A percentile compares a stretch with the other conserved stretches of the same genome.
phyloP scores from a whole-genome alignment of 2,113 vertebrate genomes.

The Leptosomus discolor region DNA sequence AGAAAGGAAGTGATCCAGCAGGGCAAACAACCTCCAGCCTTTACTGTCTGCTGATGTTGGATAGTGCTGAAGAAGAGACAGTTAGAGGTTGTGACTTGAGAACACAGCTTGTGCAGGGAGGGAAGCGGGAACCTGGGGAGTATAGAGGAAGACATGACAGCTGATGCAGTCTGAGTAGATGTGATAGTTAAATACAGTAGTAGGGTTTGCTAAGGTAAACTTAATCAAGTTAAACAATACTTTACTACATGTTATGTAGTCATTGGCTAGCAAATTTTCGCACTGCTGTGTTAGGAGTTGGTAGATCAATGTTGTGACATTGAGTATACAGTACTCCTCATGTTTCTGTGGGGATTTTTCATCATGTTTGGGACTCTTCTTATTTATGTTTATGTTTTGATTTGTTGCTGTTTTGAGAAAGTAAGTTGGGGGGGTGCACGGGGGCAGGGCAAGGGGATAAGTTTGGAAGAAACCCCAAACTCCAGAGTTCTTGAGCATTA shows the following conservation, averaged over 20 bases:
- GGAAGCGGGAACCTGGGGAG: background rate
- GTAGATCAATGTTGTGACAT: background rate
- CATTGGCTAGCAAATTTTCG: background rate
- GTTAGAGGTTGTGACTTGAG: slow-evolving; percentile 19
- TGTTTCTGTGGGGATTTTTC: background rate
- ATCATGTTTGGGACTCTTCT: background rate
- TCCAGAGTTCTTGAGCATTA: background rate
- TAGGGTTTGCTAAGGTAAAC: background rate
- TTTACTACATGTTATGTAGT: background rate
- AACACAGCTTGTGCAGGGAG: background rate
- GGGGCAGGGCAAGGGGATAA: background rate
- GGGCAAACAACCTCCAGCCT: slow-evolving; percentile 15
- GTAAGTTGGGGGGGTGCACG: fast-evolving
- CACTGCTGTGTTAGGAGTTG: background rate
- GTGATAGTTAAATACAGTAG: background rate
- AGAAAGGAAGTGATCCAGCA: slow-evolving; percentile 9
- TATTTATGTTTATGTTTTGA: background rate
- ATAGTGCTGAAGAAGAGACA: background rate
- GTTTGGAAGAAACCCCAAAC: background rate
- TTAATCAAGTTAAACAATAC: background rate
- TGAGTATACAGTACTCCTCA: background rate
- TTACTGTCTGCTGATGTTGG: slow-evolving; percentile 25
- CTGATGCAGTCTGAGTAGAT: background rate
- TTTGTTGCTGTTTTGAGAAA: background rate
- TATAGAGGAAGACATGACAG: background rate